Conservation (phyloP, 2,888 invertebrate genomes). For the Leptinotarsa haldemani region DNA sequence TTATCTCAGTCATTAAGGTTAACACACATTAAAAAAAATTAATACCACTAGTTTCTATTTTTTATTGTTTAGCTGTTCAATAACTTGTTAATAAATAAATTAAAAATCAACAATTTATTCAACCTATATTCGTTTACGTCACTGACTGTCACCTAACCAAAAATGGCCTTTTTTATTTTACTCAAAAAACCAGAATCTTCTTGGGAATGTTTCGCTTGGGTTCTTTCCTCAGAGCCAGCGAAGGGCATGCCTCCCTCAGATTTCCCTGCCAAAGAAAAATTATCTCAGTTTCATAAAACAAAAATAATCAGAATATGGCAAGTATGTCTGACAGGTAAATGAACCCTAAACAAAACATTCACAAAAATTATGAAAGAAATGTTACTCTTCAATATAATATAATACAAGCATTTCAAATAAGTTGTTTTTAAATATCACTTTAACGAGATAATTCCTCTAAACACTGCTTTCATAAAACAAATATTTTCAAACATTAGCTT, state of each 20-base stretch:
- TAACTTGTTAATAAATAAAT: slow-evolving; percentile 28
- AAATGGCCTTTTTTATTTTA: slow-evolving; percentile 73
- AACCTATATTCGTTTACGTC: slow-evolving; percentile 23
- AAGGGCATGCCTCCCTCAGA: slow-evolving; percentile 63
- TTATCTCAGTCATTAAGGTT: too few species aligned
- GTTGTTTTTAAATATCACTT: not conserved
- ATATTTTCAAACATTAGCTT: too few species aligned
- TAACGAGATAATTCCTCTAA: not conserved
- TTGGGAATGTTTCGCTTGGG: slow-evolving; percentile 66
- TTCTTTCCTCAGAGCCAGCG: slow-evolving; percentile 67
- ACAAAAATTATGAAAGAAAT: slow-evolving; percentile 7
- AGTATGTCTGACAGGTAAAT: not conserved
- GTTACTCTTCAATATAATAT: too few species aligned
- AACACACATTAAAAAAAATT: too few species aligned
- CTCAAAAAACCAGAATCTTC: slow-evolving; percentile 68
- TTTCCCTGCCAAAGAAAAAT: slow-evolving; percentile 64
- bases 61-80: slow-evolving; percentile 9
- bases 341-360: slow-evolving; percentile 54
- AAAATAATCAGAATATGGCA: slow-evolving; percentile 4
- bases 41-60: not conserved
- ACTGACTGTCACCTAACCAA: slow-evolving; percentile 65
- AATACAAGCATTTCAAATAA: too few species aligned
- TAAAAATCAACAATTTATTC: slow-evolving; percentile 20
- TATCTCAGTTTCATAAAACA: slow-evolving; percentile 31
- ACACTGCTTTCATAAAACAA: too few species aligned